Evolutionary conservation across 2,797 vertebrate species (phyloP).

Genomic region (Gymnoscopelus braueri): DNA sequence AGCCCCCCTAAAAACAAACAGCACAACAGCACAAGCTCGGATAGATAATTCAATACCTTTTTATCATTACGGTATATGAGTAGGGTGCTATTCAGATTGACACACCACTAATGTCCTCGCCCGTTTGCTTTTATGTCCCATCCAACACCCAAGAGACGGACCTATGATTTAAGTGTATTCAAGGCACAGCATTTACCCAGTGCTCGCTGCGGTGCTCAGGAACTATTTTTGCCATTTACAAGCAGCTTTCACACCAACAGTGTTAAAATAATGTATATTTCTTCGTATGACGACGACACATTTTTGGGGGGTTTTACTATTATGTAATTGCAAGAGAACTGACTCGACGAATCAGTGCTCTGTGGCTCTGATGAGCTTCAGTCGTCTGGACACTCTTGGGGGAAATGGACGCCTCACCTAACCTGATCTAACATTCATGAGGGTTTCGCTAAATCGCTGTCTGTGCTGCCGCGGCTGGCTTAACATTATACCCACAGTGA

Average conservation of each 20-base stretch:
- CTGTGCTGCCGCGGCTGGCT: neutral
- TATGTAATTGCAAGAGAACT: neutral
- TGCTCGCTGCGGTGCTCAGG: too few species aligned
- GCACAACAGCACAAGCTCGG: constrained; percentile 4
- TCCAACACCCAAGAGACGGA: neutral
- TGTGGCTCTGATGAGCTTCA: neutral
- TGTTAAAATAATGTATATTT: too few species aligned
- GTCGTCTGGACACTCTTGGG: neutral
- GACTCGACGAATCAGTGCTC: neutral
- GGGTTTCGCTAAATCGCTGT: neutral
- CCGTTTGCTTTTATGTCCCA: neutral
- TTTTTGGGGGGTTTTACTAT: neutral
- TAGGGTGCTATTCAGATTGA: constrained; percentile 25
- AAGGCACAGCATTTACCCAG: too few species aligned
- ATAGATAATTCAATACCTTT: constrained; percentile 56
- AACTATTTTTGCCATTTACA: too few species aligned
- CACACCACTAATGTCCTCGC: constrained; percentile 37
- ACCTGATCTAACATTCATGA: constrained; percentile 16
- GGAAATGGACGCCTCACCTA: neutral
- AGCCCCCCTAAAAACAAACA: constrained; percentile 31
- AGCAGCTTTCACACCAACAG: too few species aligned
- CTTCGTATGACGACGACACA: too few species aligned
- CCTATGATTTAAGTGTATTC: too few species aligned
- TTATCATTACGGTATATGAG: constrained; percentile 37
- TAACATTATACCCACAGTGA: constrained; percentile 18